phyloP scores from a whole-genome alignment of 2,888 invertebrate species.

The Drosophila mimica region DNA sequence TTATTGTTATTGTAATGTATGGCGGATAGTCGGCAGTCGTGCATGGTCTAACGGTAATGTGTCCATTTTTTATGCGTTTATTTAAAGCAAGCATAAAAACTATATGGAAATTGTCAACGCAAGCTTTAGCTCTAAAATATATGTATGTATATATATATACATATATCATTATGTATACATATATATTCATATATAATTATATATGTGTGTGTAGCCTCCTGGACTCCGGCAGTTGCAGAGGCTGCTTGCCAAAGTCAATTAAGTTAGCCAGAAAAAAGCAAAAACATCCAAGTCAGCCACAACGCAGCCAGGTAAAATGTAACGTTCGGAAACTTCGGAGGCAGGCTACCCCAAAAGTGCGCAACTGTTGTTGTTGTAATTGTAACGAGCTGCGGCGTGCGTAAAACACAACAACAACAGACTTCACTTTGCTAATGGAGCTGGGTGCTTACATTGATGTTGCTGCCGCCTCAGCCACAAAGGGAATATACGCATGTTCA shows the following conservation, averaged over 20 bases:
- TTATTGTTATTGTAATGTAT: constrained; percentile 19
- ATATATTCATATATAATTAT: background rate
- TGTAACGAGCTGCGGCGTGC: constrained; percentile 56
- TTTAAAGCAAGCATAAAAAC: constrained; percentile 46
- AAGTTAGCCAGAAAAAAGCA: constrained; percentile 17
- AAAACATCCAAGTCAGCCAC: constrained; percentile 33
- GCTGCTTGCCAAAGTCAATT: constrained; percentile 31
- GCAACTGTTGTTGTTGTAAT: constrained; percentile 34
- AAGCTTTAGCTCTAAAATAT: constrained; percentile 21
- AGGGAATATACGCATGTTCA: constrained; percentile 70
- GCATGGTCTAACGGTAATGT: constrained; percentile 39
- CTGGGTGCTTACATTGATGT: constrained; percentile 58
- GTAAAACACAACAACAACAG: constrained; percentile 55
- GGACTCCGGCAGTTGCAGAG: background rate
- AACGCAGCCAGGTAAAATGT: constrained; percentile 40
- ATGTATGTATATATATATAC: background rate
- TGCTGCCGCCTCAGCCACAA: constrained; percentile 54
- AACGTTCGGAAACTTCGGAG: constrained; percentile 23
- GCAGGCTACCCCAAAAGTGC: constrained; percentile 32
- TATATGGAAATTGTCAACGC: constrained; percentile 37
- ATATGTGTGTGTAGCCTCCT: background rate
- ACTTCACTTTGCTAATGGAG: constrained; percentile 64
- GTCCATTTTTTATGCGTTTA: constrained; percentile 52
- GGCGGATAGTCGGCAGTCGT: constrained; percentile 50
- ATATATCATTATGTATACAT: background rate